Evolutionary conservation across 2,113 vertebrate species (phyloP), one percentile per base, ranked within the genome.

Genomic region (Leptosomus discolor): DNA sequence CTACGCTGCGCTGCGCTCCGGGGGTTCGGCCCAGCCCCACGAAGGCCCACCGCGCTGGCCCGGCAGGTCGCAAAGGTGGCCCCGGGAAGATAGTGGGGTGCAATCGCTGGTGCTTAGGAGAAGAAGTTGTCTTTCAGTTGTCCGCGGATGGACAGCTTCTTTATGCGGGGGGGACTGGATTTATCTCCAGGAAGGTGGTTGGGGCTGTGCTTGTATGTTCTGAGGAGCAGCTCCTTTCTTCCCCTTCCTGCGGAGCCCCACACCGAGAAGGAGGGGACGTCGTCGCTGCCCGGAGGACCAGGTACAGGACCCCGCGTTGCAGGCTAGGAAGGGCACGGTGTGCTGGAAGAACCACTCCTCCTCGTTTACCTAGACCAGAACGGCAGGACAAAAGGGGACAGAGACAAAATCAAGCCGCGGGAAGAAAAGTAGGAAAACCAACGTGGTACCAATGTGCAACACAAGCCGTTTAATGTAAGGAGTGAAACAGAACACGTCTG

Each of bases 41-140:
- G 45, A 6, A 18, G 32, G 24, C 30, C 11, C 53, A 6, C 24
- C 32, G 3, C 10, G 56, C 8, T 12, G 56, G 15, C 17, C 43
- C 23, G 39, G 41, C 32, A 46, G 69, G 58, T 46, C 5, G 39
- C 13, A 5, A 14, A 27, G 50, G 34, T 36, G 43, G 10, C 17
- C 34, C 23, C 23, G 15, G 45, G 8, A 5, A 21, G 46, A 12
- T 16, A n/a, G 37, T 11, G 11, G 37, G 41, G 30, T 3, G 58
- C 41, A 2, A 17, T 10, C 9, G 0, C 15, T 4, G 24, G 29
- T 19, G 41, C 41, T 12, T 2, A 8, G 34, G 29, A 8, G 27
- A 12, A 24, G 41, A 51, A n/a, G 12, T 30, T 3, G 43, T 21
- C 51, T 7, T 21, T 7, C 37, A 2, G 23, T 4, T 46, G 29